phyloP scores from a whole-genome alignment of 2,113 vertebrate species.

The Chrysemys picta region DNA sequence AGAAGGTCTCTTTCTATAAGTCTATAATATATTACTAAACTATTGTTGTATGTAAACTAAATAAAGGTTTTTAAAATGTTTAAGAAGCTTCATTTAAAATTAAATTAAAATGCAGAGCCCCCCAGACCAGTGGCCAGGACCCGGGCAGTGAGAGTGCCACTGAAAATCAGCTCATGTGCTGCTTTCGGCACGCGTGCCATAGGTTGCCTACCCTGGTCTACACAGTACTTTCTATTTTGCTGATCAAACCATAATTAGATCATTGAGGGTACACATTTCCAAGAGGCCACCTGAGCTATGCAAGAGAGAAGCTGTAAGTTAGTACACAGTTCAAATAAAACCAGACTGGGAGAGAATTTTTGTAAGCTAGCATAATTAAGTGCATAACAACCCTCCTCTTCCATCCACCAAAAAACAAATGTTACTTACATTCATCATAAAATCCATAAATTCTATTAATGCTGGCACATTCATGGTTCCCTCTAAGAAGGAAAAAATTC shows the following conservation, averaged over 20 bases:
- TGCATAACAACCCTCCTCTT: background rate
- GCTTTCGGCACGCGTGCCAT: too few species aligned
- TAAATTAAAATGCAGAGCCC: too few species aligned
- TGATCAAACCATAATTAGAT: accelerated
- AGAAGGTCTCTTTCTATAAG: too few species aligned
- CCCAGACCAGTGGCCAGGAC: too few species aligned
- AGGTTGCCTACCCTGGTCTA: too few species aligned
- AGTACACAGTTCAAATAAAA: background rate
- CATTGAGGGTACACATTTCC: background rate
- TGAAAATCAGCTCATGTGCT: too few species aligned
- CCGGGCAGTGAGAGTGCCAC: too few species aligned
- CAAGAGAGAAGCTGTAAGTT: background rate
- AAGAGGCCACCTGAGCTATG: background rate
- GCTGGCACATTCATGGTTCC: constrained; percentile 98
- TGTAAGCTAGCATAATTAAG: background rate
- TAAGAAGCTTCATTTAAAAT: too few species aligned
- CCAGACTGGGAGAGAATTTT: background rate
- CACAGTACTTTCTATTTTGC: background rate
- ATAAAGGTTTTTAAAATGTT: too few species aligned
- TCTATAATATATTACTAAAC: too few species aligned
- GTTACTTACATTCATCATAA: constrained; percentile 96
- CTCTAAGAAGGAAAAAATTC: constrained; percentile 97
- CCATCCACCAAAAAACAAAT: background rate
- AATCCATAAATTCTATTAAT: constrained; percentile 99
- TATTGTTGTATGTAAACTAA: too few species aligned